Evolutionary conservation across 2,888 invertebrate species (phyloP).

Genomic region (Eupithecia inturbata): DNA sequence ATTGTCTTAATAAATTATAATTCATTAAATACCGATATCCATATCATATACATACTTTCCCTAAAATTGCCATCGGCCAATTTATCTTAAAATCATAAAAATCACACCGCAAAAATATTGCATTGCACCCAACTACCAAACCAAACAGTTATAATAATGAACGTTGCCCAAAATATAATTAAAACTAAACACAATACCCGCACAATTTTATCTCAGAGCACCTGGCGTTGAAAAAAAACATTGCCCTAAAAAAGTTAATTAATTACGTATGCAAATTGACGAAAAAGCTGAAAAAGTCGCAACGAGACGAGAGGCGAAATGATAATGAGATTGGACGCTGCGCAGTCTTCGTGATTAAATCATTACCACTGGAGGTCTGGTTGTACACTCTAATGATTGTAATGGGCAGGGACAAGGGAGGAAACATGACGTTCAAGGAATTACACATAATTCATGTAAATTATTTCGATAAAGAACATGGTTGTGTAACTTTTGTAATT

Average conservation of each 20-base stretch:
- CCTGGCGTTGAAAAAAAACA: slow-evolving; percentile 62
- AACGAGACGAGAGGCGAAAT: slow-evolving; percentile 59
- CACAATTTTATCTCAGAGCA: slow-evolving; percentile 58
- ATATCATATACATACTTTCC: background rate
- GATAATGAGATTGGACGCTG: slow-evolving; percentile 78
- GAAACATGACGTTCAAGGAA: background rate
- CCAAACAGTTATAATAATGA: slow-evolving; percentile 37
- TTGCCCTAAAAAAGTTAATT: slow-evolving; percentile 72
- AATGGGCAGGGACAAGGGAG: slow-evolving; percentile 9
- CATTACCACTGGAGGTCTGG: slow-evolving; percentile 24
- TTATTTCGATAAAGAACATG: too few species aligned
- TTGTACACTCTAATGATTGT: slow-evolving; percentile 23
- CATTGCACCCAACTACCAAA: slow-evolving; percentile 5
- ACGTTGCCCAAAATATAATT: slow-evolving; percentile 40
- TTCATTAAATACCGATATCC: background rate
- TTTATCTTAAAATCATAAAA: background rate
- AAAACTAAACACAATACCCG: slow-evolving; percentile 51
- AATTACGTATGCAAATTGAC: slow-evolving; percentile 82
- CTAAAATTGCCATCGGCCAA: too few species aligned
- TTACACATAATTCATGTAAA: background rate
- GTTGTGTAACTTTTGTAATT: too few species aligned
- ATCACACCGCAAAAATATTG: slow-evolving; percentile 2
- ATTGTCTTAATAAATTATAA: background rate
- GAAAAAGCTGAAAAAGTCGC: slow-evolving; percentile 76
- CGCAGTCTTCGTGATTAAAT: slow-evolving; percentile 54